Percentiles rank a stretch among this genome's conserved stretches.
Evolutionary conservation across 2,888 invertebrate species (phyloP).

Genomic region (Cremastinae sp.): DNA sequence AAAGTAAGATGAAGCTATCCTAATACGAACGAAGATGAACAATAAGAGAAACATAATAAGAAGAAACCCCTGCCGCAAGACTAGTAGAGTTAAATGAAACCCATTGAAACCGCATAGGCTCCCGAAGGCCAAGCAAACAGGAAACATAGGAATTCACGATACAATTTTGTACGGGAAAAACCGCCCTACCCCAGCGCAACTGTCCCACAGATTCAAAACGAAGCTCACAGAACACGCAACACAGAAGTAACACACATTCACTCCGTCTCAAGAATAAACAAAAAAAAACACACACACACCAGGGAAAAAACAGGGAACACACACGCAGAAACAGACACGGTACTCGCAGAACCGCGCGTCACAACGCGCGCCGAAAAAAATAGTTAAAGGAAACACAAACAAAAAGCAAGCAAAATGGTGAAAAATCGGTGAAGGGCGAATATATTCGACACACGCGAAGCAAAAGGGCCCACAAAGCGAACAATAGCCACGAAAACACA

Average conservation of each 20-base stretch:
- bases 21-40: conserved; percentile 30
- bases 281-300: conserved; percentile 48
- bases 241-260: conserved; percentile 60
- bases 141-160: conserved; percentile 11
- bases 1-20: conserved; percentile 60
- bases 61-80: conserved; percentile 49
- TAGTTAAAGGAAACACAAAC: conserved; percentile 27
- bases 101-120: conserved; percentile 25
- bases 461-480: conserved; percentile 3
- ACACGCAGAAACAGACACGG: conserved; percentile 48
- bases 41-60: conserved; percentile 13
- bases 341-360: conserved; percentile 64
- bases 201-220: conserved; percentile 58
- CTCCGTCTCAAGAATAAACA: conserved; percentile 54
- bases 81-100: conserved; percentile 49
- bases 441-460: not conserved
- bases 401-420: conserved; percentile 22
- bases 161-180: conserved; percentile 31
- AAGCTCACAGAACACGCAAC: conserved; percentile 59
- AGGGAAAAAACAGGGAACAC: conserved; percentile 1
- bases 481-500: conserved; percentile 35
- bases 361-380: conserved; percentile 59
- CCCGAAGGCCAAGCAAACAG: conserved; percentile 43
- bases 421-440: conserved; percentile 8
- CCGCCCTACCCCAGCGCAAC: conserved; percentile 57